Evolutionary conservation across 64 coral and sea anemone species (phyloP).

Genomic region (Acropora tenuis): DNA sequence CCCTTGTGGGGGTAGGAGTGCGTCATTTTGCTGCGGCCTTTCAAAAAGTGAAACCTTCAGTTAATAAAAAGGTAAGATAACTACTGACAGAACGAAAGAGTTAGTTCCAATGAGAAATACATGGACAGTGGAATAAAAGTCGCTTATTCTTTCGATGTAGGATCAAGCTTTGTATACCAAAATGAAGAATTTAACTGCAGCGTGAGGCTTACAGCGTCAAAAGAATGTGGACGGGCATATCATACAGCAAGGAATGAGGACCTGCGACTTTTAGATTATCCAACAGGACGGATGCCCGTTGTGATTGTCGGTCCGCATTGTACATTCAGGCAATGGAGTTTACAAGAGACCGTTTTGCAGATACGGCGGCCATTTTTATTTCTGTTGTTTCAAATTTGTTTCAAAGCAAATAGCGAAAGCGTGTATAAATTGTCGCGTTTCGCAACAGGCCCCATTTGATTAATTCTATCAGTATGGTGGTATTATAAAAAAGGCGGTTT

Average conservation of each 20-base stretch:
- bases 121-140: neutral
- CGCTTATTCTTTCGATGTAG: neutral
- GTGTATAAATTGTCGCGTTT: no score
- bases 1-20: slow-evolving; percentile 54
- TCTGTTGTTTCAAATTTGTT: no score
- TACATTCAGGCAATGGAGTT: no score
- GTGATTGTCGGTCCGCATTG: neutral
- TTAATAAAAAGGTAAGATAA: slow-evolving; percentile 78
- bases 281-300: no score
- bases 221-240: neutral
- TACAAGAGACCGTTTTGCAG: no score
- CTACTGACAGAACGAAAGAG: neutral
- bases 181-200: neutral
- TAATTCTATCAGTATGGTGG: no score
- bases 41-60: slow-evolving; percentile 88
- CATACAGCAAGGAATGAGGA: no score
- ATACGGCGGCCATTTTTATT: no score
- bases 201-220: neutral
- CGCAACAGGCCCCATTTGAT: no score
- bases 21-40: slow-evolving; percentile 92
- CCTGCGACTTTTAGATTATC: no score
- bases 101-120: neutral
- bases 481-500: no score
- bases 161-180: slow-evolving; percentile 31
- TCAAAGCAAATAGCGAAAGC: no score